These are phyloP conservation scores for Corvus hawaiiensis DNA, from an alignment of 2,113 vertebrate species.

Conservation along the genomic window DNA sequence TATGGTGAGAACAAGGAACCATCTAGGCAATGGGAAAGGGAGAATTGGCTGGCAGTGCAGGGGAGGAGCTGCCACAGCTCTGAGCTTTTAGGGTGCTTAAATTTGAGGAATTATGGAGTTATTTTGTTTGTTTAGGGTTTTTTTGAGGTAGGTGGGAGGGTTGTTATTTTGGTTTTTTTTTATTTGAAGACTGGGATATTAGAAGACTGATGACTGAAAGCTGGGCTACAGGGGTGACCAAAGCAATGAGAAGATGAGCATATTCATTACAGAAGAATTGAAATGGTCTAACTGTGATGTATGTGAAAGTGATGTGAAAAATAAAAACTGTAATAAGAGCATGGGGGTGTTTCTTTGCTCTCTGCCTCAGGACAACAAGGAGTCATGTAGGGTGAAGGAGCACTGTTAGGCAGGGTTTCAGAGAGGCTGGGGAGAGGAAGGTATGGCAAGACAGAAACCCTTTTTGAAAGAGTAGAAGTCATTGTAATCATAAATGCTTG, in stretches of 20 bases:
- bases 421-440: background rate
- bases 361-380: background rate
- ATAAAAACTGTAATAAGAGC: background rate
- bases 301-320: background rate
- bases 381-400: background rate
- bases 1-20: background rate
- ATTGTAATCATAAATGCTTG: background rate
- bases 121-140: background rate
- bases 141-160: background rate
- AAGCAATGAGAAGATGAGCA: background rate
- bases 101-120: background rate
- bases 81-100: background rate
- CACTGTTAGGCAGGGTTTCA: background rate
- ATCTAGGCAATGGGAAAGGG: background rate
- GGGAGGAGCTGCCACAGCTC: background rate
- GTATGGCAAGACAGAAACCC: background rate
- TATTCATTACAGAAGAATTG: background rate
- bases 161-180: background rate
- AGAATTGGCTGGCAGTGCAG: background rate
- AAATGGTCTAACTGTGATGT: background rate
- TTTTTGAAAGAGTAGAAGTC: background rate
- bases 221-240: background rate
- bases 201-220: background rate
- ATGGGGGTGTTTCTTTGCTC: background rate
- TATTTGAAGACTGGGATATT: background rate